Percentiles rank a stretch among this genome's conserved stretches.
phyloP scores from a whole-genome alignment of 2,797 vertebrate genomes.

The Triplophysa bombifrons region DNA sequence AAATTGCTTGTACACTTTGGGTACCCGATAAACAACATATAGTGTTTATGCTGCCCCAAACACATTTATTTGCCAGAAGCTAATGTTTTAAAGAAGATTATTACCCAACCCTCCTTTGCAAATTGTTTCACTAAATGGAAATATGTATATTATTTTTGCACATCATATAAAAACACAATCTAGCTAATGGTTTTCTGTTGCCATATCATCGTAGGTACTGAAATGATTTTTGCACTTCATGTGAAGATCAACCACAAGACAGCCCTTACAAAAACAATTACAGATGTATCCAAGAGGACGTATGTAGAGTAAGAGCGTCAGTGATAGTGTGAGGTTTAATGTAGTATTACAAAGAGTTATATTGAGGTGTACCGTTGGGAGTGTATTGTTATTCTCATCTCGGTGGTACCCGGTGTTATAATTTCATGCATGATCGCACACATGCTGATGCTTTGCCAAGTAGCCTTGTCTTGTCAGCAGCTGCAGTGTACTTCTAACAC shows the following conservation, averaged over 20 bases:
- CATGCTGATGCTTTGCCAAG: slow-evolving; percentile 22
- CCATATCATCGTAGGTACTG: neutral
- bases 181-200: neutral
- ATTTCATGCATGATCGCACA: slow-evolving; percentile 53
- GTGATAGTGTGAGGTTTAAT: neutral
- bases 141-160: neutral
- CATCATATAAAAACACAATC: neutral
- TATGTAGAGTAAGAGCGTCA: neutral
- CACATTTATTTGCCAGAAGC: neutral
- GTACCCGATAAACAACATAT: slow-evolving; percentile 14
- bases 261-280: no score
- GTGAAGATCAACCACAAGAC: neutral
- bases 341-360: slow-evolving; percentile 9
- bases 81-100: neutral
- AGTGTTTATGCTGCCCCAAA: slow-evolving; percentile 13
- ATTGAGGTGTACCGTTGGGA: slow-evolving; percentile 10
- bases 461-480: slow-evolving; percentile 23
- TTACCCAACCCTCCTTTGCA: no score
- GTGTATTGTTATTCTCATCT: slow-evolving; percentile 34
- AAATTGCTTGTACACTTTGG: neutral
- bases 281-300: neutral
- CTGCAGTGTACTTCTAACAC: neutral
- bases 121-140: neutral
- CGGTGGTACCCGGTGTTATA: slow-evolving; percentile 32
- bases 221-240: neutral